Evolutionary conservation across 1,140 invertebrate species (phyloP), one percentile per base, ranked within the genome.

Genomic region (Lordiphosa clarofinis): DNA sequence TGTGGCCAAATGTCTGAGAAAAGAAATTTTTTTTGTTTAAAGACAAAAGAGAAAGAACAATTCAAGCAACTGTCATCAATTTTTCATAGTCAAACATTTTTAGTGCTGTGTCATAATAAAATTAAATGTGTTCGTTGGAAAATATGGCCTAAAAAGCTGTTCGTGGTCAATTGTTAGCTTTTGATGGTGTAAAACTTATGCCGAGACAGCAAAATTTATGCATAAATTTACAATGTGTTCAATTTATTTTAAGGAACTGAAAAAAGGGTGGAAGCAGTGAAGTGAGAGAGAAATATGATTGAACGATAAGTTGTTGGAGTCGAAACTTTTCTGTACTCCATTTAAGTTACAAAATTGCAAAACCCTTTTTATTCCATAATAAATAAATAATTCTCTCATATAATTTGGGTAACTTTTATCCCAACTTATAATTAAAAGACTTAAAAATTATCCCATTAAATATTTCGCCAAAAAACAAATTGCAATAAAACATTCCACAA

Each of bases 81-180:
- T 76, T 78, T 78, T 65, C 52, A 74, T 70, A 63, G 65, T 71
- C 61, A 59, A 62, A 66, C 59, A 68, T 46, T 64, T 76, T 75
- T 59, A 64, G 49, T 72, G 72, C 63, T 38, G 76, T 68, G 67
- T 81, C 62, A 82, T 82, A 82, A 81, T 72, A 68, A 76, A 76
- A 75, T 69, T 59, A 75, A 72, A 76, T 64, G 71, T 71, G 46
- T 68, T 67, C 39, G 38, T 49, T 46, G 24, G 53, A 28, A 54
- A 57, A 36, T 28, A 62, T 50, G 38, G 43, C 44, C 11, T 35
- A 8, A 39, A 43, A 63, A 70, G 61, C 46, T 56, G 43, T 15
- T 38, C 21, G 10, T 28, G 9, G 46, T 10, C 36, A 53, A 66
- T 38, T 68, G 64, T 58, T 68, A n/a, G n/a, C n/a, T n/a, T n/a